Base-by-base conservation (phyloP, 2,888 invertebrate genomes). In the Lepidochitona cinerea region DNA sequence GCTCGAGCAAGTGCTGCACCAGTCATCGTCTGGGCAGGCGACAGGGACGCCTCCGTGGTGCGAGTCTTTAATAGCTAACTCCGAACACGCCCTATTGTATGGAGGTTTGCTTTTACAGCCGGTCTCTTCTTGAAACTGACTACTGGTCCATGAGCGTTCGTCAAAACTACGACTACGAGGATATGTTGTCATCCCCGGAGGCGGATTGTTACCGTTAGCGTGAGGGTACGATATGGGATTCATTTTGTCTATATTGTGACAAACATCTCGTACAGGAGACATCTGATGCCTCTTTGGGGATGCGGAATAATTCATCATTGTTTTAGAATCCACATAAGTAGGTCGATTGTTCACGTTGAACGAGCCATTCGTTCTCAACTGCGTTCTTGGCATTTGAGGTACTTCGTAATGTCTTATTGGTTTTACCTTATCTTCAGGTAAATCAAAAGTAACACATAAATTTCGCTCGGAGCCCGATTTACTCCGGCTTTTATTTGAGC, bases 1-100 rank as follows among this genome's bases (percentile, higher is more conserved):
- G 75, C 88, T 88, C 35, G 92, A 92, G 80, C 97, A 97, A 18
- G 97, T 97, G 53, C 97, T 97, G 90, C 97, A 97, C 87, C 95
- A 94, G 88, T 96, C 95, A 65, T 85, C 84, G 9, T 84, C 83
- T n/a, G 23, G 23, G 23, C 49, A 18, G 3, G 49, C 49, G n/a
- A n/a, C n/a, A n/a, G n/a, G n/a, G n/a, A n/a, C n/a, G 18, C 49
- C n/a, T 33, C 26, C 66, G n/a, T 35, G n/a, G 18, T 26, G 66
- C 14, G n/a, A 33, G 2, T 36, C 26, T 33, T 66, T 36, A 4
- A 66, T n/a, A 14, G 66, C 36, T 1, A 66, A n/a, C n/a, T 66
- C 66, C 2, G 66, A 66, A 26, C n/a, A 35, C 3, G 66, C 26
- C 35, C 59, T 59, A 14, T 59, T 23, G 32, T 59, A 59, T 4